Percentiles rank a stretch among this genome's conserved stretches.
Evolutionary conservation across 2,113 vertebrate genomes (phyloP).

Genomic region (Mixornis gularis): DNA sequence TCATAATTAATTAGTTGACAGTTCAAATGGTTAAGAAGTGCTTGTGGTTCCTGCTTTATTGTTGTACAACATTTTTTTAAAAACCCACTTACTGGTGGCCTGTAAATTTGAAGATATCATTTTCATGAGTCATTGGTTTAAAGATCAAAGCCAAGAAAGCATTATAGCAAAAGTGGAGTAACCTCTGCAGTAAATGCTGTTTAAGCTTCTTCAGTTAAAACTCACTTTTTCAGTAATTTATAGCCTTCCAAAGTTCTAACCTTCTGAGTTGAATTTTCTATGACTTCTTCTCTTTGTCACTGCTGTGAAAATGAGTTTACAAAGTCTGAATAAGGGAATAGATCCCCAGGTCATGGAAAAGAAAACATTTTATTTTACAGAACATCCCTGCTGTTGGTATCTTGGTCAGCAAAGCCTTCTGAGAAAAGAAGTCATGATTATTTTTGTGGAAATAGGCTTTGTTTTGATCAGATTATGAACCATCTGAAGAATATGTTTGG

Average conservation of each 20-base stretch:
- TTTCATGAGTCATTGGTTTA: conserved; percentile 28
- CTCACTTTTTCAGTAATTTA: neutral
- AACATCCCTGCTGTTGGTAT: neutral
- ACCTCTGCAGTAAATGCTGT: neutral
- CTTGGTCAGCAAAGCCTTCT: neutral
- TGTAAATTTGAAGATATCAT: conserved; percentile 22
- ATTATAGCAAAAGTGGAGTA: neutral
- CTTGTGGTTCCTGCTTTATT: neutral
- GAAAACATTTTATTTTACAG: neutral
- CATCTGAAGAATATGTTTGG: neutral
- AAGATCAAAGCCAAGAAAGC: conserved; percentile 29
- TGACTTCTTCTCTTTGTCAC: neutral
- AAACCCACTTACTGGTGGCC: neutral
- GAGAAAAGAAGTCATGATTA: neutral
- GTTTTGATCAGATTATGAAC: neutral
- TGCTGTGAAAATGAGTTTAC: neutral
- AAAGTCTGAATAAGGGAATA: neutral
- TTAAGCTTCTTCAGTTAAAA: neutral
- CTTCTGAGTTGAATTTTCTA: neutral
- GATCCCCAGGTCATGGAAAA: neutral
- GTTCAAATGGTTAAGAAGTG: conserved; percentile 22
- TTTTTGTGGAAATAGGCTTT: neutral
- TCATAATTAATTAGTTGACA: conserved; percentile 30
- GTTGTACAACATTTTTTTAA: neutral
- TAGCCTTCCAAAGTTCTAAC: neutral